Evolutionary conservation across 2,888 invertebrate genomes (phyloP), one percentile per base, ranked within the genome.

Genomic region (Drosophila antonietae): DNA sequence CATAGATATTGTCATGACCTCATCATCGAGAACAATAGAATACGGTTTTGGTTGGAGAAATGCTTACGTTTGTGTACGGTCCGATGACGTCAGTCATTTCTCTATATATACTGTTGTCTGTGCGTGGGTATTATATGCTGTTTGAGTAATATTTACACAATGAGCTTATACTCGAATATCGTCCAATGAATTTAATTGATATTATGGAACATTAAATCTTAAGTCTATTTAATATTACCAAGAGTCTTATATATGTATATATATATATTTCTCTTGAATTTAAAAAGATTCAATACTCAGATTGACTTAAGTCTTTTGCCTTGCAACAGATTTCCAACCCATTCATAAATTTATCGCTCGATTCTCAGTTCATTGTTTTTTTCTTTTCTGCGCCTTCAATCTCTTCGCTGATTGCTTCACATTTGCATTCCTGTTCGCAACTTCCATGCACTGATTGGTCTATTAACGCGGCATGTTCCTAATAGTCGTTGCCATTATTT

Each of bases 401-500:
- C 39, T 47, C 4, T 31, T 8, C 33, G 10, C 9, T 58, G 68
- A 67, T 46, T 68, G 47, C 31, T n/a, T 46, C 31, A 43, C 23
- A 41, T 15, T 52, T 20, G 46, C 56, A 64, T 64, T 76, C 39
- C 20, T 60, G 23, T 39, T 52, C 35, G 20, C 60, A 63, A 59
- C 46, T 65, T 39, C 28, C 64, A 62, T 39, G 56, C 55, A 33
- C 61, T 72, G 71, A 72, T 75, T 80, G 53, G 62, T 57, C 66
- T 82, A 78, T 69, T 81, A 78, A 59, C 73, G 65, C 65, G 57
- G 56, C 49, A 65, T 76, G 60, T 66, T 66, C 73, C 68, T 83
- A 88, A 83, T 88, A 74, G 83, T 37, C 62, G 44, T 15, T 73
- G 83, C 79, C 88, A 82, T 81, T 78, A 82, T 82, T 73, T 56